phyloP scores from a whole-genome alignment of 2,888 invertebrate species.

The Caenorhabditis becei region DNA sequence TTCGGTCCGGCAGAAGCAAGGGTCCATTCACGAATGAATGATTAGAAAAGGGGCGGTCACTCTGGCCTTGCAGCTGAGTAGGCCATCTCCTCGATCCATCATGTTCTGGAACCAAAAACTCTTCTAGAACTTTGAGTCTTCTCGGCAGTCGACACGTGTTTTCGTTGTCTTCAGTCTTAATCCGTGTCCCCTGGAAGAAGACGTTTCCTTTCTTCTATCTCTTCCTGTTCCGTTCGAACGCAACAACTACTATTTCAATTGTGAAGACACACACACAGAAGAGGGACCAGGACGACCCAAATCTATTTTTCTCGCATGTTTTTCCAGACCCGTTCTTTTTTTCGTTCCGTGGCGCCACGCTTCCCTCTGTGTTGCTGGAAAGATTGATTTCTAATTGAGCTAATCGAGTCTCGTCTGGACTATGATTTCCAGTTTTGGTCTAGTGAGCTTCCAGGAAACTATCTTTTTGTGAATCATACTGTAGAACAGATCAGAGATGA shows the following conservation, averaged over 20 bases:
- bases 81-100: slow-evolving; percentile 1
- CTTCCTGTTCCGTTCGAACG: slow-evolving; percentile 18
- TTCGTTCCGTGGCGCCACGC: not conserved
- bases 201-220: slow-evolving; percentile 7
- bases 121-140: slow-evolving; percentile 8
- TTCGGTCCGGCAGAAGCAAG: not conserved
- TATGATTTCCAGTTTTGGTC: not conserved
- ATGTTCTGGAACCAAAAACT: not conserved
- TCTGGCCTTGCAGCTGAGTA: not conserved
- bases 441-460: not conserved
- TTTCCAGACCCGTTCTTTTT: slow-evolving; percentile 18
- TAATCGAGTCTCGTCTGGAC: not conserved
- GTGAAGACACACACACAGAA: slow-evolving; percentile 13
- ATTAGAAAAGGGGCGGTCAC: slow-evolving; percentile 7
- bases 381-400: not conserved
- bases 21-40: slow-evolving; percentile 21
- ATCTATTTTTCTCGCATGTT: slow-evolving; percentile 41
- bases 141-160: not conserved
- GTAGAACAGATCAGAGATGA: not conserved
- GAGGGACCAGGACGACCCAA: slow-evolving; percentile 17
- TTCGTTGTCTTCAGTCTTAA: slow-evolving; percentile 1
- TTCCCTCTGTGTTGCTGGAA: not conserved
- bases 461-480: not conserved
- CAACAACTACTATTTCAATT: slow-evolving; percentile 34
- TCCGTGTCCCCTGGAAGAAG: slow-evolving; percentile 11